phyloP scores from a whole-genome alignment of 2,113 vertebrate genomes.

The Pionites leucogaster region DNA sequence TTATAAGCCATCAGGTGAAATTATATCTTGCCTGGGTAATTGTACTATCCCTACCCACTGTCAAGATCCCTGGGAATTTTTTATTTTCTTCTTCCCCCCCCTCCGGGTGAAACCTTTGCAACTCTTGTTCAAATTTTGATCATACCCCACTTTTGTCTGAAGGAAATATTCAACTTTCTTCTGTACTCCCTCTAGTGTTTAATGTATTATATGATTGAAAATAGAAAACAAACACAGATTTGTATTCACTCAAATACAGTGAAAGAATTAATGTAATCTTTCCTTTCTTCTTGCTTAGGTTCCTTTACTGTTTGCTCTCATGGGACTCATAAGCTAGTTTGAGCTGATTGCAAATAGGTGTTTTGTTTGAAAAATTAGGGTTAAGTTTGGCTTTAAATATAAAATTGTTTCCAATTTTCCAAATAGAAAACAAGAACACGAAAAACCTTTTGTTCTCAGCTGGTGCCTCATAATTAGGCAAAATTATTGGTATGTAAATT shows the following conservation, averaged over 20 bases:
- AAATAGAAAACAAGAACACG: neutral
- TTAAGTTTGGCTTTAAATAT: neutral
- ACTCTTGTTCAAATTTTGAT: neutral
- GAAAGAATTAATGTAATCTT: neutral
- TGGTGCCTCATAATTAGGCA: neutral
- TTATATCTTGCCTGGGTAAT: neutral
- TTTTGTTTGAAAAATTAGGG: neutral
- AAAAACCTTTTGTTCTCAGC: neutral
- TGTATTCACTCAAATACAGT: neutral
- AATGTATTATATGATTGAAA: neutral
- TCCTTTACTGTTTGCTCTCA: neutral
- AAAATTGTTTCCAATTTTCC: neutral
- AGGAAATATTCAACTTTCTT: neutral
- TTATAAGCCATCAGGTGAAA: neutral
- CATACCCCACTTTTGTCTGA: neutral
- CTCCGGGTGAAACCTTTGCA: neutral
- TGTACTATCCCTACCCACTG: neutral
- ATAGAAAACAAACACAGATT: neutral
- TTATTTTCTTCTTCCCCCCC: no score
- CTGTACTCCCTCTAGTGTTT: slow-evolving; percentile 56
- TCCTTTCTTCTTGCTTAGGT: neutral
- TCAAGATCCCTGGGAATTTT: neutral
- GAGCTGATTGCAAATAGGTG: neutral
- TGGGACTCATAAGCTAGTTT: accelerated
- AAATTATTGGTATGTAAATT: neutral